Evolutionary conservation across 2,113 vertebrate species (phyloP).

Genomic region (Echinops telfairi): DNA sequence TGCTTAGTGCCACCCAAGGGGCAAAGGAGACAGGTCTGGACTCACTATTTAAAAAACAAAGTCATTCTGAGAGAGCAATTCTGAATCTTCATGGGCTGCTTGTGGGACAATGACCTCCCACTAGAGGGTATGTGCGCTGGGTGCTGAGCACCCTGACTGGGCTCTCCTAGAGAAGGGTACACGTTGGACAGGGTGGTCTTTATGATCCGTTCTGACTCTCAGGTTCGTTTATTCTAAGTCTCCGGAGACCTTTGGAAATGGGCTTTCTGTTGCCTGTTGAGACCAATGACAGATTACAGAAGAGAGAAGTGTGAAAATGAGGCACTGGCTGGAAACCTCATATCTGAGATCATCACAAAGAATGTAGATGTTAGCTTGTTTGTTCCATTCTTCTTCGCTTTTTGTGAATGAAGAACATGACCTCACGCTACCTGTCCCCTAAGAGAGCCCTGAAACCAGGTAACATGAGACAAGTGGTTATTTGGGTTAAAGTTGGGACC

Average conservation of each 20-base stretch:
- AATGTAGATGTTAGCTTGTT: not conserved
- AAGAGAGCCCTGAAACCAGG: not conserved
- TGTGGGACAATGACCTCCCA: not conserved
- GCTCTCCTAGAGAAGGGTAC: too few relatives aligned
- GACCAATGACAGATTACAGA: not conserved
- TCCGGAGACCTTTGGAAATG: not conserved
- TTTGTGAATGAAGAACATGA: not conserved
- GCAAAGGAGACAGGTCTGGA: not conserved
- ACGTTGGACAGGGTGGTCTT: not conserved
- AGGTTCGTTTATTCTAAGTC: not conserved
- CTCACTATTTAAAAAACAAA: not conserved
- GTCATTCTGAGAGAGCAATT: not conserved
- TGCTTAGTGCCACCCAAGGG: not conserved
- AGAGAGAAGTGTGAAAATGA: not conserved
- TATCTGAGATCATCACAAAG: not conserved
- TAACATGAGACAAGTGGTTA: not conserved
- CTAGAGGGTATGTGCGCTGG: rapidly evolving
- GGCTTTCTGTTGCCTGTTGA: not conserved
- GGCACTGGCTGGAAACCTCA: not conserved
- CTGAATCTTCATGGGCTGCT: not conserved
- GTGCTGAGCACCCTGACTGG: not conserved
- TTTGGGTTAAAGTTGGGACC: conserved; percentile 1
- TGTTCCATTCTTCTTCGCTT: not conserved
- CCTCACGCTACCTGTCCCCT: not conserved
- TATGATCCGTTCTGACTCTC: not conserved